A percentile compares a stretch with the other conserved stretches of the same genome.
Conservation (phyloP, 2,797 vertebrate species). For the Catostomus latipinnis region DNA sequence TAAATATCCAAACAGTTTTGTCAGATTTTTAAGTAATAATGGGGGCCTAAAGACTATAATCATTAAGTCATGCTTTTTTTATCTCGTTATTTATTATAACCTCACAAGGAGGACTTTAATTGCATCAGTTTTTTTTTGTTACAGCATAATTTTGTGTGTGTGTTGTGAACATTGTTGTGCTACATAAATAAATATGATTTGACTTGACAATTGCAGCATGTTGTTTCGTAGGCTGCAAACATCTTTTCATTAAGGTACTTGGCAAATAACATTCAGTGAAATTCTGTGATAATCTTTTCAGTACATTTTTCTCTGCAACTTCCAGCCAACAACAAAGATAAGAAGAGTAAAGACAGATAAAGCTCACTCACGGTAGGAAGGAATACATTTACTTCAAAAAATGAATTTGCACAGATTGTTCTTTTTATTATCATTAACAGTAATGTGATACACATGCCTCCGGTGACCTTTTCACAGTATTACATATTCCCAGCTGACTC, state of each 20-base stretch:
- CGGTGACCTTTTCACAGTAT: constrained; percentile 77
- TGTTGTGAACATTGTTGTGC: no score
- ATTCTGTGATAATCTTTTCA: constrained; percentile 28
- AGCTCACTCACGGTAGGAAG: constrained; percentile 68
- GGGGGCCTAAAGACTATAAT: no score
- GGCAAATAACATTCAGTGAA: constrained; percentile 6
- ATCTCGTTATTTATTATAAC: no score
- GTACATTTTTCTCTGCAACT: constrained; percentile 47
- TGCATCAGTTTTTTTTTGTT: no score
- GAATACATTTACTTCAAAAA: constrained; percentile 66
- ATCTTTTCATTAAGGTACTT: neutral
- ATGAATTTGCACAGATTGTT: constrained; percentile 78
- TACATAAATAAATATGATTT: no score
- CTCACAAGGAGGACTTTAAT: no score
- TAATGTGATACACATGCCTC: constrained; percentile 79
- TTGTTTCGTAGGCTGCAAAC: neutral
- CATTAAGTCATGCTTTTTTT: no score
- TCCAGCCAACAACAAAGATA: constrained; percentile 52
- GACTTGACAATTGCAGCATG: neutral
- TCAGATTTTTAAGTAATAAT: neutral
- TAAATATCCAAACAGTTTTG: neutral
- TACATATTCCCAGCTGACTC: constrained; percentile 78
- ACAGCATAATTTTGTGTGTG: no score
- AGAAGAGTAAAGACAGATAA: constrained; percentile 70
- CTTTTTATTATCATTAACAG: constrained; percentile 83